These are phyloP conservation scores for Melinaea marsaeus DNA, from an alignment of 2,888 invertebrate species.

Conservation along the genomic window DNA sequence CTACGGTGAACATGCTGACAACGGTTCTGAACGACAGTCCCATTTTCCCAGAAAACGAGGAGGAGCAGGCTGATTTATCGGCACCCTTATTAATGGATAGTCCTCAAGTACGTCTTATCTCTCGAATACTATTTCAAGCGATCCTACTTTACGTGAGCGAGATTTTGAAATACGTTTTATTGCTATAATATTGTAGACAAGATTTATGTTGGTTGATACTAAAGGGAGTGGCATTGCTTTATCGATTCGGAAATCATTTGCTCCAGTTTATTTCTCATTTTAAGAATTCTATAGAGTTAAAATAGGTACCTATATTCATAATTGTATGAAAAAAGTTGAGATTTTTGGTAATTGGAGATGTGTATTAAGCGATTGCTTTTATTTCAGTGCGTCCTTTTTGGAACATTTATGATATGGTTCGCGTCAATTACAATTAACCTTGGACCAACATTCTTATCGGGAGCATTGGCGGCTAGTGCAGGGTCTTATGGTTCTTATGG, in stretches of 20 bases:
- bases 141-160: too few relatives aligned
- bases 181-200: too few relatives aligned
- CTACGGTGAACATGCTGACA: constrained; percentile 93
- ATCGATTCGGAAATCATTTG: background rate
- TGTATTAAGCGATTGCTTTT: constrained; percentile 33
- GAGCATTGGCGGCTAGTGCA: constrained; percentile 88
- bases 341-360: background rate
- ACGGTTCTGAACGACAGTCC: constrained; percentile 92
- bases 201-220: too few relatives aligned
- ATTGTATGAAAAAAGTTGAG: too few relatives aligned
- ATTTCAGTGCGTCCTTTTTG: constrained; percentile 91
- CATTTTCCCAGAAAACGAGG: constrained; percentile 88
- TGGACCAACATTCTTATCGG: constrained; percentile 91
- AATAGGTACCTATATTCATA: too few relatives aligned
- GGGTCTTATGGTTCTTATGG: constrained; percentile 83
- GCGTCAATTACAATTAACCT: constrained; percentile 93
- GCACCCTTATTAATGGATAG: constrained; percentile 89
- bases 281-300: too few relatives aligned
- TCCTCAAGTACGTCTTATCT: constrained; percentile 76
- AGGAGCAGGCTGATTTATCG: constrained; percentile 81
- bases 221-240: too few relatives aligned
- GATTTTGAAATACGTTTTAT: too few relatives aligned
- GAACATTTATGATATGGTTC: constrained; percentile 96
- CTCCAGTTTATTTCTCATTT: background rate
- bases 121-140: constrained; percentile 4